Evolutionary conservation across 1,140 invertebrate species (phyloP).

Genomic region (Branchinecta lindahli): DNA sequence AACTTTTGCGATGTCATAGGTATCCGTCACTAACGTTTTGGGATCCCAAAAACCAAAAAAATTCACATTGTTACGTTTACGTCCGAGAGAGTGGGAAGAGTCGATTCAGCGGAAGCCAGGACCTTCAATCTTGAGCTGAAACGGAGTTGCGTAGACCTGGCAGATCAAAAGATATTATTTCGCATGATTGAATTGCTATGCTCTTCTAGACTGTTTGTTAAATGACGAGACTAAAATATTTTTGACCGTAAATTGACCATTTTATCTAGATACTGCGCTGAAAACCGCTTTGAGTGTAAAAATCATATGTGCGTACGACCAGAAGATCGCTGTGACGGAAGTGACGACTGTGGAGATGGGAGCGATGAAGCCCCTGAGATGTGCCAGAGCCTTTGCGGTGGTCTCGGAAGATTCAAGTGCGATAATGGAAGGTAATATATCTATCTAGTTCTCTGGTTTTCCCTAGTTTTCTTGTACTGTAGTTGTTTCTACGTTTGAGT

Average conservation of each 20-base stretch:
- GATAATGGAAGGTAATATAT: constrained; percentile 40
- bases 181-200: neutral
- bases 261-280: constrained; percentile 70
- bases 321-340: constrained; percentile 70
- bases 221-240: neutral
- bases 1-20: too few relatives aligned
- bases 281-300: constrained; percentile 69
- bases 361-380: constrained; percentile 67
- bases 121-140: too few relatives aligned
- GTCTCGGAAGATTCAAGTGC: constrained; percentile 62
- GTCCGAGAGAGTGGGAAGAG: too few relatives aligned
- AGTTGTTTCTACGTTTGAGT: too few relatives aligned
- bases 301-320: constrained; percentile 71
- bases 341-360: constrained; percentile 75
- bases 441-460: neutral
- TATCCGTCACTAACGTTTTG: too few relatives aligned
- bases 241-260: constrained; percentile 25
- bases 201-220: constrained; percentile 1
- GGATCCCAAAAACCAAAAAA: too few relatives aligned
- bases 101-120: too few relatives aligned
- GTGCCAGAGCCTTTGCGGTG: constrained; percentile 38
- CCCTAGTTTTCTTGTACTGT: too few relatives aligned
- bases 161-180: too few relatives aligned
- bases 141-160: too few relatives aligned
- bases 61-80: too few relatives aligned